A percentile compares a stretch with the other conserved stretches of the same genome.
Conservation (phyloP, 2,113 vertebrate genomes). For the Myotis yumanensis region DNA sequence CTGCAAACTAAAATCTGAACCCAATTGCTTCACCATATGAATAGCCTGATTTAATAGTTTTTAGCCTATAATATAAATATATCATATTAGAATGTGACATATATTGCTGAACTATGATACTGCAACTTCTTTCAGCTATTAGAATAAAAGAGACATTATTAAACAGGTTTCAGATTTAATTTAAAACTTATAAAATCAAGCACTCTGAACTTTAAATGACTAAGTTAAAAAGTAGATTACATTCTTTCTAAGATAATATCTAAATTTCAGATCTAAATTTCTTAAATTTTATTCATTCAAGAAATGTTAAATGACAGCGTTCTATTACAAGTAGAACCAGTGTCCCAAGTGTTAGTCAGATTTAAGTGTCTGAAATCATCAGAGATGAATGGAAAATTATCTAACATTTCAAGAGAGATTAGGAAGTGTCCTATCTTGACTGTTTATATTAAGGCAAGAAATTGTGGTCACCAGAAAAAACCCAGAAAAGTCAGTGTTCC, state of each 20-base stretch:
- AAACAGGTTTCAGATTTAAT: neutral
- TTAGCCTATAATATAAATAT: neutral
- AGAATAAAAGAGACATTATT: neutral
- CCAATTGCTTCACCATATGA: neutral
- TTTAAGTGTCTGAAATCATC: neutral
- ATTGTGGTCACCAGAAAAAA: neutral
- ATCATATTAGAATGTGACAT: conserved; percentile 21
- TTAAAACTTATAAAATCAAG: conserved; percentile 1
- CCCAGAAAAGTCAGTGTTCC: neutral
- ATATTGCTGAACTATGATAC: neutral
- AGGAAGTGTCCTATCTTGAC: neutral
- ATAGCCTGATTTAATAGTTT: neutral
- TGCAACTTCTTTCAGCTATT: neutral
- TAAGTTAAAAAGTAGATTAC: neutral
- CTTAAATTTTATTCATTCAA: neutral
- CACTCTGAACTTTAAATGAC: conserved; percentile 17
- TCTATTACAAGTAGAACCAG: neutral
- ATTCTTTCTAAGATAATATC: neutral
- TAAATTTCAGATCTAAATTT: neutral
- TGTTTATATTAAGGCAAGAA: conserved; percentile 27
- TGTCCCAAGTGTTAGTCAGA: neutral
- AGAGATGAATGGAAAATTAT: neutral
- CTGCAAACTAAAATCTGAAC: neutral
- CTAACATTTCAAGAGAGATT: neutral
- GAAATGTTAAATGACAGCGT: conserved; percentile 4